These are phyloP conservation scores for Spatula clypeata DNA, from an alignment of 2,797 vertebrate genomes.

Conservation along the genomic window DNA sequence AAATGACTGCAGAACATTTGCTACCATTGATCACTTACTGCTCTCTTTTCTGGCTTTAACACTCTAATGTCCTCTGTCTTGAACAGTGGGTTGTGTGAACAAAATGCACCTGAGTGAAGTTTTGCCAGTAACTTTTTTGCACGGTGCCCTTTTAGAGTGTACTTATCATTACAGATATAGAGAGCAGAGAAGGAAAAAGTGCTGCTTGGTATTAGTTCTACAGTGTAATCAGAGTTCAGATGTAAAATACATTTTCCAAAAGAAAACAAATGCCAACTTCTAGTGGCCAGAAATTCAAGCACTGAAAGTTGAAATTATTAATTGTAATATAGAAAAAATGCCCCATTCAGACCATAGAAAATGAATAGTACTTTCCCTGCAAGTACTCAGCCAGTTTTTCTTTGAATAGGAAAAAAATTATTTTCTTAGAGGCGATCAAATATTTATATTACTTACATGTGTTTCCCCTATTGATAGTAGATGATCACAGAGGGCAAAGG, in stretches of 20 bases:
- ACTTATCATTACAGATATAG: neutral
- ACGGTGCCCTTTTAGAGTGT: neutral
- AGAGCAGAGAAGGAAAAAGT: neutral
- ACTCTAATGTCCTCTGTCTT: neutral
- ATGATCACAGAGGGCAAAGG: conserved; percentile 44
- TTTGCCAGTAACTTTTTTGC: neutral
- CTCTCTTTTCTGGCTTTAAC: conserved; percentile 20
- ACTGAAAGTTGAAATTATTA: neutral
- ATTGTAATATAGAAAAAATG: neutral
- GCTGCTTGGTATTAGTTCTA: neutral
- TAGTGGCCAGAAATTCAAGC: conserved; percentile 20
- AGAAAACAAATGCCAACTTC: conserved; percentile 43
- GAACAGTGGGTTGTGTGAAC: neutral
- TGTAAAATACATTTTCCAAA: conserved; percentile 22
- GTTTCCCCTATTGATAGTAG: conserved; percentile 18
- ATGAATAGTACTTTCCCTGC: conserved; percentile 5
- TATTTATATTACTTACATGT: neutral
- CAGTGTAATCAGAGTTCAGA: conserved; percentile 33
- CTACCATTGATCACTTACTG: conserved; percentile 52
- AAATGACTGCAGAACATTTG: conserved; percentile 60
- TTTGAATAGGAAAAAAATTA: neutral
- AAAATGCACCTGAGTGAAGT: neutral
- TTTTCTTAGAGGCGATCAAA: neutral
- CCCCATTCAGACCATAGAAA: neutral
- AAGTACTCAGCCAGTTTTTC: neutral